These are phyloP conservation scores for Acanthurus tractus DNA, from an alignment of 2,797 vertebrate species.

Conservation along the genomic window DNA sequence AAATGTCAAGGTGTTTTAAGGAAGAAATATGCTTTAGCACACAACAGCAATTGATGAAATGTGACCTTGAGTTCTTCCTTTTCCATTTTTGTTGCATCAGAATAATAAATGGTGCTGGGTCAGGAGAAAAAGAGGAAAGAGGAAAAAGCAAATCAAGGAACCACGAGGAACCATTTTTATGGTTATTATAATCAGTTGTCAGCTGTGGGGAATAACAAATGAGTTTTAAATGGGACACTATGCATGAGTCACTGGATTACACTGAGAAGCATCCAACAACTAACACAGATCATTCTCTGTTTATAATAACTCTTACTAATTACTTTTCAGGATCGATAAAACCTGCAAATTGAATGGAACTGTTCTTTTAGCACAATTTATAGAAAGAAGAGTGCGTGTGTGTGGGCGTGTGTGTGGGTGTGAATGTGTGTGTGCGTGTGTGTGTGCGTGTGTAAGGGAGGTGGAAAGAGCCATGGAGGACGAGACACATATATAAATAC, in stretches of 20 bases:
- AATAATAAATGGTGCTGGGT: constrained; percentile 70
- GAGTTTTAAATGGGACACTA: constrained; percentile 41
- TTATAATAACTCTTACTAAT: constrained; percentile 75
- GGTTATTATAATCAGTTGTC: constrained; percentile 65
- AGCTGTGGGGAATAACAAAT: constrained; percentile 36
- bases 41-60: constrained; percentile 76
- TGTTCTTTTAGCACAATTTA: constrained; percentile 62
- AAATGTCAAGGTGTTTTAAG: constrained; percentile 83
- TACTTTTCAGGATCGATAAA: constrained; percentile 66
- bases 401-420: constrained; percentile 17
- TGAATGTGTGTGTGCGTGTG: constrained; percentile 24
- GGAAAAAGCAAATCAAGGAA: constrained; percentile 49
- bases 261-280: constrained; percentile 33
- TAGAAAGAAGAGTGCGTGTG: constrained; percentile 12
- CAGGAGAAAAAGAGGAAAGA: constrained; percentile 34
- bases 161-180: constrained; percentile 52
- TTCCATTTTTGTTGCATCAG: constrained; percentile 65
- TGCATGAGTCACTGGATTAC: constrained; percentile 48
- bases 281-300: constrained; percentile 65
- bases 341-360: constrained; percentile 61
- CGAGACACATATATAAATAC: too few relatives aligned
- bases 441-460: constrained; percentile 2
- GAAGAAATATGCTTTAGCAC: constrained; percentile 79
- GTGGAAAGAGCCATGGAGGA: background rate
- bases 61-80: constrained; percentile 76